Evolutionary conservation across 1,140 invertebrate species (phyloP).

Genomic region (Heterodera carotae): DNA sequence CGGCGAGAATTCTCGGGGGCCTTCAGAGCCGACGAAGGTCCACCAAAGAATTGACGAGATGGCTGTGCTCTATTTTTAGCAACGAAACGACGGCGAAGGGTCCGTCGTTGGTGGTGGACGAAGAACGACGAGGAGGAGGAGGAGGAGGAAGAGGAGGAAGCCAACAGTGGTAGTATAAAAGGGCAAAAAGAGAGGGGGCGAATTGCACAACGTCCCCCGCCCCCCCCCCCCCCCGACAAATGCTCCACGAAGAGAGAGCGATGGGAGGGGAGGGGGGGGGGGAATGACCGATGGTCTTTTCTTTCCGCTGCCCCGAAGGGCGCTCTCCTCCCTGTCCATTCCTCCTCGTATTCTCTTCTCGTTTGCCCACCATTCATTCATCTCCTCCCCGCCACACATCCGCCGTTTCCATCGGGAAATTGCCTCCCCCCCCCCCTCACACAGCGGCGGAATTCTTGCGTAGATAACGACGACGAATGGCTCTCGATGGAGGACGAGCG

Average conservation of each 20-base stretch:
- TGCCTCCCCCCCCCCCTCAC: background rate
- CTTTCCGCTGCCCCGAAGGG: no score
- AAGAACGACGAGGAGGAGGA: background rate
- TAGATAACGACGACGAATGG: background rate
- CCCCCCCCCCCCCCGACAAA: no score
- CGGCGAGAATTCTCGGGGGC: background rate
- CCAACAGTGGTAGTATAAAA: background rate
- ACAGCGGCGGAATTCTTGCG: background rate
- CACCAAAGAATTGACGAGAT: background rate
- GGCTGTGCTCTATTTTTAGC: background rate
- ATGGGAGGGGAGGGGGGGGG: background rate
- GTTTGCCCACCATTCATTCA: background rate
- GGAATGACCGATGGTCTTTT: background rate
- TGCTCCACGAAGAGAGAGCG: no score
- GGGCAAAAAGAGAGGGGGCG: background rate
- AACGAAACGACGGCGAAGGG: background rate
- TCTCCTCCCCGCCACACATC: background rate
- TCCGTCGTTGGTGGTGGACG: background rate
- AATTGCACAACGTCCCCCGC: background rate
- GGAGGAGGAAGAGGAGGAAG: background rate
- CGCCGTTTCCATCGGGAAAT: constrained; percentile 1
- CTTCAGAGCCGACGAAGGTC: background rate
- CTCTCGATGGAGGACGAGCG: background rate
- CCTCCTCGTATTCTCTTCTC: no score
- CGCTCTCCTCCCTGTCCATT: background rate